Percentiles rank a stretch among this genome's conserved stretches.
Evolutionary conservation across 2,113 vertebrate genomes (phyloP).

Genomic region (Lophotis ruficrista): DNA sequence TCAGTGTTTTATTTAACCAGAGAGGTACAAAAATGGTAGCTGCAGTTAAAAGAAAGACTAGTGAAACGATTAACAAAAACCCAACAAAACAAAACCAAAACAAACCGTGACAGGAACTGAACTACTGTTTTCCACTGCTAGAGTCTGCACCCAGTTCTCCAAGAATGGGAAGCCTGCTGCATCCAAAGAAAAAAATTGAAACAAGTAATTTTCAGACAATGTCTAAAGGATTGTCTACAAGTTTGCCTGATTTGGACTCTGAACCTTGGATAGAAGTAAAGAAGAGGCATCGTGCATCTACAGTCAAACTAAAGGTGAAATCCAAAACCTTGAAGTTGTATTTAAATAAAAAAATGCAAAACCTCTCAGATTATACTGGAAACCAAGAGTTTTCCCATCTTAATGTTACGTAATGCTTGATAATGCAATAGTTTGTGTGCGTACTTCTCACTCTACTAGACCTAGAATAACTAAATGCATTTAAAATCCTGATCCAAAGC

Average conservation of each 20-base stretch:
- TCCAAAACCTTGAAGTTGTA: background rate
- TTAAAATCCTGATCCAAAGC: background rate
- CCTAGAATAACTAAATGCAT: background rate
- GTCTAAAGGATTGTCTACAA: slow-evolving; percentile 78
- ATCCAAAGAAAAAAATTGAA: slow-evolving; percentile 64
- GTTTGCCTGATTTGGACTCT: slow-evolving; percentile 83
- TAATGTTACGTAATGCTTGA: background rate
- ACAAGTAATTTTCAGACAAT: slow-evolving; percentile 72
- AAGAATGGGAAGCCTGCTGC: slow-evolving; percentile 65
- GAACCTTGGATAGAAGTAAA: slow-evolving; percentile 91
- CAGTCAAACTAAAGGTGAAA: slow-evolving; percentile 83
- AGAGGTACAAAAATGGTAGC: background rate
- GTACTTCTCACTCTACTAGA: background rate
- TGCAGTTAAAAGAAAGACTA: background rate
- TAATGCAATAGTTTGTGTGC: background rate
- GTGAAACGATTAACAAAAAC: background rate
- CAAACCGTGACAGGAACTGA: background rate
- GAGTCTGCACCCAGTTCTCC: slow-evolving; percentile 80
- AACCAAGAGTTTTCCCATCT: background rate
- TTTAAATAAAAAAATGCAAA: background rate
- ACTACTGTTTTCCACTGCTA: slow-evolving; percentile 68
- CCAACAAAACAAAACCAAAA: background rate
- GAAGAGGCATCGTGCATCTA: slow-evolving; percentile 80
- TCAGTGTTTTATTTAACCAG: background rate
- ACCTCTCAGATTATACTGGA: background rate